These are phyloP conservation scores for Stegastes partitus DNA, from an alignment of 2,113 vertebrate genomes.

Conservation along the genomic window DNA sequence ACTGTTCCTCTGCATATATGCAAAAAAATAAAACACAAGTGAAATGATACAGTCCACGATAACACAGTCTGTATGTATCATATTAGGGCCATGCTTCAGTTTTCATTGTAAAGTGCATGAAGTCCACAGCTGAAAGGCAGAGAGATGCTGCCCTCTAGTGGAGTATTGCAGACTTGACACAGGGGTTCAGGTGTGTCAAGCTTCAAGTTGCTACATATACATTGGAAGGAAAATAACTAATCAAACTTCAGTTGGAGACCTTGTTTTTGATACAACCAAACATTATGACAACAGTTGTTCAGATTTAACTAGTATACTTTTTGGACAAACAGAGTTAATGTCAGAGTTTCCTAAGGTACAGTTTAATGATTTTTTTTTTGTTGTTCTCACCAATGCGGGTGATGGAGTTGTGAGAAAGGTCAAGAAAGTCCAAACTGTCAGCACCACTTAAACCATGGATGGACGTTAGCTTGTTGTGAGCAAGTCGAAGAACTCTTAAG, in stretches of 20 bases:
- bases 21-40: neutral
- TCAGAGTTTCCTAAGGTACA: neutral
- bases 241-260: too few relatives aligned
- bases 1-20: slow-evolving; percentile 5
- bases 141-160: slow-evolving; percentile 77
- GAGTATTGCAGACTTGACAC: neutral
- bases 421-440: slow-evolving; percentile 87
- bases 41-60: neutral
- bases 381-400: slow-evolving; percentile 91
- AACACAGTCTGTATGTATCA: neutral
- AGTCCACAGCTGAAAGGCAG: slow-evolving; percentile 15
- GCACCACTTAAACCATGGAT: slow-evolving; percentile 90
- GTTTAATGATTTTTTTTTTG: neutral
- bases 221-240: too few relatives aligned
- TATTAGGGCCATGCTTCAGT: neutral
- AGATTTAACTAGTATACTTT: too few relatives aligned
- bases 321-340: neutral
- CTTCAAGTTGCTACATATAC: too few relatives aligned
- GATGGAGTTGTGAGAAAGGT: slow-evolving; percentile 93
- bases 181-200: neutral
- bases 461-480: slow-evolving; percentile 89
- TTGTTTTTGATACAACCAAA: too few relatives aligned
- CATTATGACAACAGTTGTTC: too few relatives aligned
- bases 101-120: neutral
- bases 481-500: slow-evolving; percentile 88